Conservation (phyloP, 2,888 invertebrate species). For the Eupithecia tripunctaria region DNA sequence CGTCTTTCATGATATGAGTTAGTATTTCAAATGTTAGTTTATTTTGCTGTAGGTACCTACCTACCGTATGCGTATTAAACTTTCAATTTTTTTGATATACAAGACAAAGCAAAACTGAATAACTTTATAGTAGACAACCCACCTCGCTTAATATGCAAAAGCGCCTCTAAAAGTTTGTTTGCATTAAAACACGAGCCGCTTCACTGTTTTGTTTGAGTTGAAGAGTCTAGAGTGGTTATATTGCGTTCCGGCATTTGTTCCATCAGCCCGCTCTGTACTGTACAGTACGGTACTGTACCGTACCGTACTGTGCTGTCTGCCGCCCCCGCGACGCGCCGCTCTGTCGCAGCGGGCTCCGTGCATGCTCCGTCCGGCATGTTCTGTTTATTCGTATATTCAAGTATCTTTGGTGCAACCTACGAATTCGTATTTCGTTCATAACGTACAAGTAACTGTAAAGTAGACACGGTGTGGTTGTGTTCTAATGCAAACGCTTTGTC, state of each 20-base stretch:
- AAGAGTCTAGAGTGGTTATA: constrained; percentile 83
- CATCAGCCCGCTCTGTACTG: constrained; percentile 53
- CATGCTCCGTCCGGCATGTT: background rate
- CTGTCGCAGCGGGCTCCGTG: constrained; percentile 23
- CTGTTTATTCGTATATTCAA: background rate
- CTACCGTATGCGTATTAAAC: constrained; percentile 57
- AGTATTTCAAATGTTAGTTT: constrained; percentile 56
- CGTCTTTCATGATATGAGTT: constrained; percentile 77
- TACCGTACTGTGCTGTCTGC: background rate
- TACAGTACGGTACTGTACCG: background rate
- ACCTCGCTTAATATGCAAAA: constrained; percentile 85
- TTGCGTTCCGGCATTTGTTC: constrained; percentile 84
- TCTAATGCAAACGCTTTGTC: constrained; percentile 83
- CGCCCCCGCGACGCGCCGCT: background rate
- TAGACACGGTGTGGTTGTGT: constrained; percentile 66
- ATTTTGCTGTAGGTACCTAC: constrained; percentile 52
- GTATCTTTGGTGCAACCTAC: constrained; percentile 63
- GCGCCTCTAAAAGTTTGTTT: constrained; percentile 85
- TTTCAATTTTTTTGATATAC: constrained; percentile 63
- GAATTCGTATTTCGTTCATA: constrained; percentile 32
- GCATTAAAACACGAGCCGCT: constrained; percentile 85
- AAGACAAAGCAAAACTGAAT: constrained; percentile 83
- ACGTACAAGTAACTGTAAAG: constrained; percentile 4
- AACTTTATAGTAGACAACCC: constrained; percentile 81
- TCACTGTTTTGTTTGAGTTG: constrained; percentile 83